A percentile compares a stretch with the other conserved stretches of the same genome.
These are phyloP conservation scores for Calcarius lapponicus DNA, from an alignment of 2,797 vertebrate species.

Conservation along the genomic window DNA sequence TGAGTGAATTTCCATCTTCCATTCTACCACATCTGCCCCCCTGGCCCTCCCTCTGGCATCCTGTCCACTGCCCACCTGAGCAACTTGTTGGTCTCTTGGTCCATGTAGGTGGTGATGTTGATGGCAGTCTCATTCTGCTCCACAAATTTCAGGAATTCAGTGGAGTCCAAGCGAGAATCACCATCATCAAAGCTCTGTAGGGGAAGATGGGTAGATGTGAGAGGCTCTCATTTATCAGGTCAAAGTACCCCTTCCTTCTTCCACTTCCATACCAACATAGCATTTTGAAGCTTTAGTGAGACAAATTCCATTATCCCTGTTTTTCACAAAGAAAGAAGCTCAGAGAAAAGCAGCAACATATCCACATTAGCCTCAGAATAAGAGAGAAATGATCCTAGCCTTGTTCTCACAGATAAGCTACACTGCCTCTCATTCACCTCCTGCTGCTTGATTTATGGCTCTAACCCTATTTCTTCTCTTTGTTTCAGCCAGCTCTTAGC, in stretches of 20 bases:
- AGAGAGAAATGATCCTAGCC: background rate
- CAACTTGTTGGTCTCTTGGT: constrained; percentile 95
- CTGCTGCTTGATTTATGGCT: constrained; percentile 59
- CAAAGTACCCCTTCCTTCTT: background rate
- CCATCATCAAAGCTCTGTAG: constrained; percentile 90
- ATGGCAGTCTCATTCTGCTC: constrained; percentile 93
- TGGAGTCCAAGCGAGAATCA: constrained; percentile 91
- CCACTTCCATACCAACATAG: background rate
- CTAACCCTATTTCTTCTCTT: constrained; percentile 6
- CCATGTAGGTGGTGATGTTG: constrained; percentile 89
- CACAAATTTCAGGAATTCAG: constrained; percentile 94
- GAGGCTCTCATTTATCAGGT: background rate
- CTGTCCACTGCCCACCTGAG: constrained; percentile 81
- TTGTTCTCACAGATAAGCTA: background rate
- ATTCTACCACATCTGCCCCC: background rate
- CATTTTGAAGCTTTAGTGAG: background rate
- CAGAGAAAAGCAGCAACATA: background rate
- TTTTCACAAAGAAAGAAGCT: background rate
- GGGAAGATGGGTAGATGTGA: background rate
- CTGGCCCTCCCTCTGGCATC: background rate
- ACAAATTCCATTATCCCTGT: background rate
- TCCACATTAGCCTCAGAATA: background rate
- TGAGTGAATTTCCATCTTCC: background rate
- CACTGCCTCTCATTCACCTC: constrained; percentile 12
- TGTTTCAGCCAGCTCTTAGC: constrained; percentile 5